Base-by-base conservation (phyloP, 2,797 vertebrate genomes). In the Microcaecilia unicolor region DNA sequence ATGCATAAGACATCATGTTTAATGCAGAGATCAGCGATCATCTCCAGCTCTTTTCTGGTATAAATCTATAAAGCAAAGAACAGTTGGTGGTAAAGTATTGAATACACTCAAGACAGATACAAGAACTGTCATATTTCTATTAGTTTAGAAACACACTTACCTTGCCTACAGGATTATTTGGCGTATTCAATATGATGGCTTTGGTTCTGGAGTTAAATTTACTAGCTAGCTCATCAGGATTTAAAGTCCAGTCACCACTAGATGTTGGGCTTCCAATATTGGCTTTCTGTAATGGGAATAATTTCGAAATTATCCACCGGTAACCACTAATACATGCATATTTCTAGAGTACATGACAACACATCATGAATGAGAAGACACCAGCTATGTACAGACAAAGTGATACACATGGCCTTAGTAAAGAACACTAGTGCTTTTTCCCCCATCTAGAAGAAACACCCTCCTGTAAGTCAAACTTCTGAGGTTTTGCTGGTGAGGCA, bases 151-250 rank as follows among this genome's bases (percentile, higher is more conserved):
- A n/a, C 20, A 61, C 22, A 35, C 53, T 67, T 58, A 89, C 93
- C 84, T 98, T 98, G 45, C 95, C 95, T 7, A 83, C 61, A 1
- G 94, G 95, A 46, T 99, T 99, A 61, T 97, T 88, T 0, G 94
- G 95, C 1, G 87, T 98, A 70, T 99, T 98, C 53, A 97, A 58
- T 64, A 99, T 85, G 44, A 99, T 93, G 22, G 92, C 92, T 68
- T 97, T 97, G 8, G 94, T 98, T 78, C 79, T 92, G 1, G 85
- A 81, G 76, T 66, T 96, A 72, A 98, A 98, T 80, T 94, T 98
- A 66, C 74, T 87, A 34, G 84, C 78, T 34, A 98, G 85, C 76
- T 98, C 92, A 13, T 74, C 67, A 27, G 78, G 79, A 70, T 96
- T 85, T 10, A 98, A 82, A 21, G 51, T 66, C 93, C 93, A 98